Evolutionary conservation across 2,888 invertebrate genomes (phyloP).

Genomic region (Torymus aiolomorphi): DNA sequence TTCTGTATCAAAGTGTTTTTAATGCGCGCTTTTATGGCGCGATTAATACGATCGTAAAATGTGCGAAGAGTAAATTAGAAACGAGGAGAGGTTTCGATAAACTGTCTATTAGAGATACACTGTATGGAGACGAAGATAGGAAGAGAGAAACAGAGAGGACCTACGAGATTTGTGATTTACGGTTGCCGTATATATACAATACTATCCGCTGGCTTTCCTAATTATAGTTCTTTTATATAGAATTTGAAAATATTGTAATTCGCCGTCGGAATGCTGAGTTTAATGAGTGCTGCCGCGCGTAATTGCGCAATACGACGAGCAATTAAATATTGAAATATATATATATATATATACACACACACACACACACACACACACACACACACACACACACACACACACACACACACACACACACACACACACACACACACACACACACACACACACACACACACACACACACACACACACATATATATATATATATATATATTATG

Average conservation of each 20-base stretch:
- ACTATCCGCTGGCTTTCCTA: background rate
- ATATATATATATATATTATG: constrained; percentile 7
- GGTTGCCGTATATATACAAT: constrained; percentile 23
- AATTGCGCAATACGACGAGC: constrained; percentile 16
- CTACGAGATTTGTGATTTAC: constrained; percentile 33
- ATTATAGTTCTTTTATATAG: too few species aligned
- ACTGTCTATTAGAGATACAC: constrained; percentile 1
- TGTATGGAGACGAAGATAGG: constrained; percentile 7
- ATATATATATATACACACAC: too few species aligned
- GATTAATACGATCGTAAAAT: constrained; percentile 56
- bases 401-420: too few species aligned
- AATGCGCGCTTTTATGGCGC: constrained; percentile 51
- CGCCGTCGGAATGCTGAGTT: background rate
- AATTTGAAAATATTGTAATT: constrained; percentile 38
- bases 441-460: too few species aligned
- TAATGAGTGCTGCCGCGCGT: constrained; percentile 15
- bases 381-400: too few species aligned
- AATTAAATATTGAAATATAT: constrained; percentile 2
- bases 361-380: too few species aligned
- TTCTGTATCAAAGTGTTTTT: constrained; percentile 55
- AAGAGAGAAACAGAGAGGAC: constrained; percentile 1
- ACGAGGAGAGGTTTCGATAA: constrained; percentile 36
- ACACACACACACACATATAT: too few species aligned
- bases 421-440: too few species aligned
- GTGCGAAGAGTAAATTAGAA: constrained; percentile 56